phyloP scores from a whole-genome alignment of 2,113 vertebrate genomes.

The Gopherus evgoodei region DNA sequence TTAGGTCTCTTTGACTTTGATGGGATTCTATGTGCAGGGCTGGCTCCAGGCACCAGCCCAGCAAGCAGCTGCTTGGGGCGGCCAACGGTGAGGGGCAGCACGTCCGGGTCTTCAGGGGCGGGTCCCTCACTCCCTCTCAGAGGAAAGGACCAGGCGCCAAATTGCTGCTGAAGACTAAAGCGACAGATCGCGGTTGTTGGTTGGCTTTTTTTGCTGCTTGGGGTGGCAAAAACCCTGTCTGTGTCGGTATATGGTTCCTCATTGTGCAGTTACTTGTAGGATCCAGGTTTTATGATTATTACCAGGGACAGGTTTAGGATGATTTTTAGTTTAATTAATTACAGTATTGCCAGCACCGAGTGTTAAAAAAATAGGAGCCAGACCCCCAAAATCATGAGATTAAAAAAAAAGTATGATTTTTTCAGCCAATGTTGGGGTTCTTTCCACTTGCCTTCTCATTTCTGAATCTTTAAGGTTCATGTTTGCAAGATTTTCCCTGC shows the following conservation, averaged over 20 bases:
- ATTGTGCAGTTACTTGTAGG: too few relatives aligned
- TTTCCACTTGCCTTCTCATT: not conserved
- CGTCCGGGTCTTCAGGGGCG: too few relatives aligned
- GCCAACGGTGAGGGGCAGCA: too few relatives aligned
- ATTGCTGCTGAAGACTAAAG: too few relatives aligned
- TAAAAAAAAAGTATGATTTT: not conserved
- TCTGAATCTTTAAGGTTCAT: not conserved
- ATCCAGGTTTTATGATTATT: not conserved
- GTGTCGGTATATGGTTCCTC: not conserved
- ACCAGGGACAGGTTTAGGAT: not conserved
- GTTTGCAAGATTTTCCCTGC: not conserved
- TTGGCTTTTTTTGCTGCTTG: too few relatives aligned
- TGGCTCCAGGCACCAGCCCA: too few relatives aligned
- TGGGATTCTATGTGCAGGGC: not conserved
- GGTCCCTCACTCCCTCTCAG: too few relatives aligned
- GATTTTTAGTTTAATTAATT: not conserved
- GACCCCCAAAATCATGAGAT: too few relatives aligned
- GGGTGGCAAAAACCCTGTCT: not conserved
- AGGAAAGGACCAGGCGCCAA: too few relatives aligned
- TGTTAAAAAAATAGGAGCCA: not conserved
- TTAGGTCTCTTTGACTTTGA: conserved; percentile 18
- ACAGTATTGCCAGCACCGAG: not conserved
- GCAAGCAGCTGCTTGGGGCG: too few relatives aligned
- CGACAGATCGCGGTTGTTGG: too few relatives aligned
- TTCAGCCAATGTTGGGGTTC: not conserved